phyloP scores from a whole-genome alignment of 2,888 invertebrate species.

The Andrena camellia region DNA sequence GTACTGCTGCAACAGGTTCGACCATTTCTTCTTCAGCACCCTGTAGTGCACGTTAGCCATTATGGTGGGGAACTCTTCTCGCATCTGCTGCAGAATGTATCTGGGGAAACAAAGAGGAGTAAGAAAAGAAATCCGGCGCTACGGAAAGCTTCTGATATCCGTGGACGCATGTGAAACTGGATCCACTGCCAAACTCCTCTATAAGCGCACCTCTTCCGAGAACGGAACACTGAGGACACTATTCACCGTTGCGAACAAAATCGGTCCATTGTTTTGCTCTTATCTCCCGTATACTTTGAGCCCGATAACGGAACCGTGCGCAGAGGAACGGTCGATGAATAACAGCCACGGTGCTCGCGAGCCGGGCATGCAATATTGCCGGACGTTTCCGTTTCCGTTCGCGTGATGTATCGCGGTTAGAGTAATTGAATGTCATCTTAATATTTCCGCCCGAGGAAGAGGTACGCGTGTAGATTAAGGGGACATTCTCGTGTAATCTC shows the following conservation, averaged over 20 bases:
- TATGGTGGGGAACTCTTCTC: slow-evolving; percentile 78
- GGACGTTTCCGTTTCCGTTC: slow-evolving; percentile 52
- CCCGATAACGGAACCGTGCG: slow-evolving; percentile 36
- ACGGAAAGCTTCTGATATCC: not conserved
- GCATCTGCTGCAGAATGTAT: slow-evolving; percentile 78
- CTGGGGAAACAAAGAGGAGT: slow-evolving; percentile 58
- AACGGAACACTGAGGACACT: slow-evolving; percentile 52
- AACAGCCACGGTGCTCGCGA: not conserved
- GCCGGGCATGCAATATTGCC: slow-evolving; percentile 2
- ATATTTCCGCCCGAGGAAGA: slow-evolving; percentile 10
- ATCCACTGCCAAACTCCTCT: slow-evolving; percentile 1
- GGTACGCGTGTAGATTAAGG: not conserved
- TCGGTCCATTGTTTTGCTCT: slow-evolving; percentile 55
- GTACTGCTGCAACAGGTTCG: slow-evolving; percentile 80
- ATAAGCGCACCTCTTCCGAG: slow-evolving; percentile 41
- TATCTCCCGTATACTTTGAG: slow-evolving; percentile 35
- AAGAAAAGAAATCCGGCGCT: not conserved
- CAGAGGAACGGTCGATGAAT: slow-evolving; percentile 27
- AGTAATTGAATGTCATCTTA: not conserved
- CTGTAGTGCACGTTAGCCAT: slow-evolving; percentile 80
- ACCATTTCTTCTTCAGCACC: slow-evolving; percentile 81
- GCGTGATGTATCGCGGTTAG: slow-evolving; percentile 5
- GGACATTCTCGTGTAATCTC: no score
- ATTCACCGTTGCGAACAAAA: slow-evolving; percentile 49
- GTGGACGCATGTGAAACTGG: slow-evolving; percentile 21